Evolutionary conservation across 2,888 invertebrate species (phyloP).

Genomic region (Candidula unifasciata): DNA sequence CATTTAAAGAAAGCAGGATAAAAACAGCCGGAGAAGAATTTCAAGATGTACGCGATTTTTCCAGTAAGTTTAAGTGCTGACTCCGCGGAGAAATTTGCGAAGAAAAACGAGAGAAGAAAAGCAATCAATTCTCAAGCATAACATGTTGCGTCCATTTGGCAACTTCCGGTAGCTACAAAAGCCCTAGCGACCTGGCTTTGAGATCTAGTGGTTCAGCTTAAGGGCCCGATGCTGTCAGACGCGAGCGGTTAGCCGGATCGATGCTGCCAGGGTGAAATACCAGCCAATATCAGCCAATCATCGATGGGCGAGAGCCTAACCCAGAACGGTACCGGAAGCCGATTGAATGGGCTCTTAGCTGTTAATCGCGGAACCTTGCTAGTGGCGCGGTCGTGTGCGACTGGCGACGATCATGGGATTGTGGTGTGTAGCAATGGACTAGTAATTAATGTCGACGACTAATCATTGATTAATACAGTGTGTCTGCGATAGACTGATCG

Average conservation of each 20-base stretch:
- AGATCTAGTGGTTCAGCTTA: not conserved
- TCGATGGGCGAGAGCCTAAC: not conserved
- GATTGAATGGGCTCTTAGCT: not conserved
- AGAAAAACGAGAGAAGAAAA: not conserved
- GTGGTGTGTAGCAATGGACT: not conserved
- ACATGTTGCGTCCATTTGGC: conserved; percentile 35
- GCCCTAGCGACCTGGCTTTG: not conserved
- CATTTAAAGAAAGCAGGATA: not conserved
- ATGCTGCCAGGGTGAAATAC: not conserved
- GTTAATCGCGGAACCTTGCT: conserved; percentile 1
- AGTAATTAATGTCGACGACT: not conserved
- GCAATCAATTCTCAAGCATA: not conserved
- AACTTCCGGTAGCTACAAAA: conserved; percentile 6
- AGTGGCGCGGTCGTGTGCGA: not conserved
- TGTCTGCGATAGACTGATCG: too few relatives aligned
- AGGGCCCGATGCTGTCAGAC: not conserved
- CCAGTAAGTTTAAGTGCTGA: not conserved
- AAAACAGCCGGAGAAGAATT: not conserved
- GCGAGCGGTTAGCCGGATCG: conserved; percentile 23
- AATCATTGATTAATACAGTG: not conserved
- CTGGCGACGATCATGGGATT: not conserved
- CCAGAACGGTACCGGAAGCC: not conserved
- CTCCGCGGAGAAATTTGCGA: not conserved
- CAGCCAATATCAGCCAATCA: not conserved
- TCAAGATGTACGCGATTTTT: too few relatives aligned